Base-by-base conservation (phyloP, 2,888 invertebrate genomes). In the Unio delphinus region DNA sequence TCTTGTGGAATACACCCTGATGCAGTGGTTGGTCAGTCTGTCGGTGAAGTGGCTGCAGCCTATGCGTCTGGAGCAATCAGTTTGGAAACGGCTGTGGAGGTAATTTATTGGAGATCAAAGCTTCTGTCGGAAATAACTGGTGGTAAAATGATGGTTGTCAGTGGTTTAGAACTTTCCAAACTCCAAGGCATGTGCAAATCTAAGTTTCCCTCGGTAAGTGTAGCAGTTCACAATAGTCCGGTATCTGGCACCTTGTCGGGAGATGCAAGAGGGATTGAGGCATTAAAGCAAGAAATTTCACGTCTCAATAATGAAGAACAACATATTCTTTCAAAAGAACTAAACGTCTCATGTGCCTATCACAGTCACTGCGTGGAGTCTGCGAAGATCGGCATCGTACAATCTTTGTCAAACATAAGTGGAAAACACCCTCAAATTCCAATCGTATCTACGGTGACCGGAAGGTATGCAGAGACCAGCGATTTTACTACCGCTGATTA, bases 11-110 rank as follows among this genome's bases (percentile, higher is more conserved):
- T 84, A 15, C 26, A 34, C 11, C 79, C 84, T n/a, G 72, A 76
- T 62, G 72, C 69, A n/a, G 71, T 83, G 0, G 70, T 85, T 23
- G 84, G 85, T 11, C 85, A 84, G 69, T 85, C 85, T 3, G 82
- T 84, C 4, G 85, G 85, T 7, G 85, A 85, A 57, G 83, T 84
- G 15, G 82, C 83, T 6, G 83, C 81, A 20, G 82, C 84, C 1
- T 78, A 75, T 64, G 68, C 74, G 64, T 67, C 79, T 15, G 77
- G 80, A 15, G 64, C 73, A 23, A 62, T 80, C 26, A 60, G 75
- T 61, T 65, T 83, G 55, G 65, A 75, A 54, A 71, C 80, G n/a
- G 83, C 83, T 7, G 83, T 83, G 17, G 76, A 66, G 26, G 74
- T 85, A 26, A 83, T 85, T 15, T 85, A 78, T 65, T 74, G 75